Percentiles rank a stretch among this genome's conserved stretches.
These are phyloP conservation scores for Drosophila fungiperda DNA, from an alignment of 2,888 invertebrate species.

Conservation along the genomic window DNA sequence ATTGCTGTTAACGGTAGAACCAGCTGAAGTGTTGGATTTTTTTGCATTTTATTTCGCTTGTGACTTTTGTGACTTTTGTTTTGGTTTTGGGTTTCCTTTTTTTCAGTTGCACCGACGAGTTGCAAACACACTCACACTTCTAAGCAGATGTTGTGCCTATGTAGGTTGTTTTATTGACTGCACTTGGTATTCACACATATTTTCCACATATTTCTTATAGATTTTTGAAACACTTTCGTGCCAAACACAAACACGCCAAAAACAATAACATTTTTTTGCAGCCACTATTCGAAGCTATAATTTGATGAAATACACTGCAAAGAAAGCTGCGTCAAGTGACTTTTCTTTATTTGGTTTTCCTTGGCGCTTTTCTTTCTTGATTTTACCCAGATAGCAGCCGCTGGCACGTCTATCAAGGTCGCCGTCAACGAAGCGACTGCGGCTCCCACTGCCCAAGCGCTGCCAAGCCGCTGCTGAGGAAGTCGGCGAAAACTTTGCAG, in stretches of 20 bases:
- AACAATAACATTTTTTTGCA: conserved; percentile 42
- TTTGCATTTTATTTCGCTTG: conserved; percentile 25
- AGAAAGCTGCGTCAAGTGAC: conserved; percentile 56
- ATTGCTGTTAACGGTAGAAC: conserved; percentile 45
- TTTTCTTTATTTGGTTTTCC: conserved; percentile 3
- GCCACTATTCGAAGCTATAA: conserved; percentile 17
- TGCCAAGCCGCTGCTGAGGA: conserved; percentile 56
- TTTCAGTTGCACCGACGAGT: conserved; percentile 2
- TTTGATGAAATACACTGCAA: conserved; percentile 26
- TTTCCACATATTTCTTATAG: conserved; percentile 47
- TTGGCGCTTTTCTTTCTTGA: conserved; percentile 3
- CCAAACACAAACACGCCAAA: conserved; percentile 47
- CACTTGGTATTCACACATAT: conserved; percentile 41
- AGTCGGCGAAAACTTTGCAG: conserved; percentile 51
- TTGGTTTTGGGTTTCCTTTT: conserved; percentile 7
- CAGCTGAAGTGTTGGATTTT: conserved; percentile 23
- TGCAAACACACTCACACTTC: conserved; percentile 10
- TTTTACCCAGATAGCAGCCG: conserved; percentile 62
- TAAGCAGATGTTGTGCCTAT: conserved; percentile 9
- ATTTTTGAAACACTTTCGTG: conserved; percentile 68
- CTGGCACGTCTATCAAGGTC: conserved; percentile 85
- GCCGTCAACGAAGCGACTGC: conserved; percentile 84
- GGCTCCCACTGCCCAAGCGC: conserved; percentile 25
- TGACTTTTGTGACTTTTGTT: conserved; percentile 15
- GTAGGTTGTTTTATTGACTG: conserved; percentile 38